Base-by-base conservation (phyloP, 2,797 vertebrate species). In the Sparus aurata region DNA sequence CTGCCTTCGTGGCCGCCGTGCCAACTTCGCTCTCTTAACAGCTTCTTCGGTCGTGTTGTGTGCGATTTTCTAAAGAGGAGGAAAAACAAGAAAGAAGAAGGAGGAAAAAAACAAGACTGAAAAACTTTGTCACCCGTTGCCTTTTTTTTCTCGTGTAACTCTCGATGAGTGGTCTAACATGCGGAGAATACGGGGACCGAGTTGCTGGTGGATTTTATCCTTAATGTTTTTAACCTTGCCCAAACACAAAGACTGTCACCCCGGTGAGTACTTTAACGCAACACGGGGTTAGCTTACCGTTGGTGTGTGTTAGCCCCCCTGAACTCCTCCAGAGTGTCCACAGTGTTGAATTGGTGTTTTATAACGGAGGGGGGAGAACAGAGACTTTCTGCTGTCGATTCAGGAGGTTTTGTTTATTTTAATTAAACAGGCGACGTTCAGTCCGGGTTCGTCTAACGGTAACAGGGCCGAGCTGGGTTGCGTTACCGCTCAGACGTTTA, bases 121-220 rank as follows among this genome's bases (percentile, higher is more conserved):
- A 61, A 88, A 93, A 93, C 91, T 94, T 93, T 91, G 87, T 90
- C 89, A 90, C 84, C 93, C 89, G 94, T 94, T 93, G 93, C 89
- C 92, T 94, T 34, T 34, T 34, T 34, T 34, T 5, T 80, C 81
- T 91, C 89, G 83, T 92, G 92, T 34, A 34, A 92, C 92, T 93
- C 96, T 96, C 96, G 94, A 98, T 98, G 98, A 97, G 96, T 95
- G 93, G 96, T 94, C 94, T 96, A 96, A 97, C 97, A 99, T 99
- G 98, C 96, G 96, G 97, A 97, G 96, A 94, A 95, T 96, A 95
- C 97, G 97, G 96, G 96, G 96, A 96, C 96, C 96, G 95, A 97
- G 96, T 96, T 91, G 79, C 90, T 97, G 96, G 96, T 96, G 97
- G 97, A 97, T 97, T 96, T 95, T 97, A 95, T 95, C 96, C 96